Conservation (phyloP, 2,888 invertebrate genomes). For the Erebia aethiops region DNA sequence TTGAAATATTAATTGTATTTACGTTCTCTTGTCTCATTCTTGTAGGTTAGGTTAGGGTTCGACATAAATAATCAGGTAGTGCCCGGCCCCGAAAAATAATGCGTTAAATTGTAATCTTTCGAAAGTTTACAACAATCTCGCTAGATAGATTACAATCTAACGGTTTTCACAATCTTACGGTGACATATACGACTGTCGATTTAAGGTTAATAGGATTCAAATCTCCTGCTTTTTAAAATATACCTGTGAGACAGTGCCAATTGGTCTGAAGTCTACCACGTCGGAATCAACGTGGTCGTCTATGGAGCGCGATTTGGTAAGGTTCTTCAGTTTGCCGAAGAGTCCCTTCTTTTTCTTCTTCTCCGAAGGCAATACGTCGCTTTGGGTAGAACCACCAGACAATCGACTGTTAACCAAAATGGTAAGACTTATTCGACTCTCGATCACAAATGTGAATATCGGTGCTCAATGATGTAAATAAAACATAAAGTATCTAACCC, state of each 20-base stretch:
- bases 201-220: no score
- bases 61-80: no score
- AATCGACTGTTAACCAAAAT: slow-evolving; percentile 81
- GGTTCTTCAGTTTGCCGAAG: slow-evolving; percentile 91
- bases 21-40: no score
- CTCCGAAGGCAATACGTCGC: slow-evolving; percentile 88
- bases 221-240: not conserved
- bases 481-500: not conserved
- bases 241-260: slow-evolving; percentile 82
- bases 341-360: slow-evolving; percentile 92
- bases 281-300: slow-evolving; percentile 85
- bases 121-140: no score
- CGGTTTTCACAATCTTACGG: no score
- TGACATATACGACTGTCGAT: no score
- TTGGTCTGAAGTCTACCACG: slow-evolving; percentile 73
- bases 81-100: no score
- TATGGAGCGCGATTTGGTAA: slow-evolving; percentile 92
- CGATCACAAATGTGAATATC: not conserved
- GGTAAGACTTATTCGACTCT: not conserved
- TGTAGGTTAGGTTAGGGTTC: no score
- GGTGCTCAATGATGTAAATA: not conserved
- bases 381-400: slow-evolving; percentile 93
- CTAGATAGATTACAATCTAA: no score
- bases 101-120: no score
- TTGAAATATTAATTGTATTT: no score